Conservation (phyloP, 1,140 invertebrate species). For the Drosophila auraria region DNA sequence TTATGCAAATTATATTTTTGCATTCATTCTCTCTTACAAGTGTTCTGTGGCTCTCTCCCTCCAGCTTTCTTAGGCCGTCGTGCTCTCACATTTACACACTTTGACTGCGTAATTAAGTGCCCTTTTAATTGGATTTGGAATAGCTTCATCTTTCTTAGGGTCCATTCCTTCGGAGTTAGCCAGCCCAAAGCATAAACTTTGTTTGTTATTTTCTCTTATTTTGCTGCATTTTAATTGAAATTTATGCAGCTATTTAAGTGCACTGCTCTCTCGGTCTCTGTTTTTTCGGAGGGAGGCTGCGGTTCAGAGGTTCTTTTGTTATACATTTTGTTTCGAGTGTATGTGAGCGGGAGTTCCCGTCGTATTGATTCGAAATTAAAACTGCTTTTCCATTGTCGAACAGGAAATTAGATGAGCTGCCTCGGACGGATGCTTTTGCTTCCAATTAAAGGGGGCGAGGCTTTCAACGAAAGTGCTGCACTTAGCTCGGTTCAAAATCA, state of each 20-base stretch:
- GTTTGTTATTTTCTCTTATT: slow-evolving; percentile 54
- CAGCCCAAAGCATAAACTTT: slow-evolving; percentile 25
- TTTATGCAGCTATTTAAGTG: slow-evolving; percentile 78
- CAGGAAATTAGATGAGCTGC: slow-evolving; percentile 46
- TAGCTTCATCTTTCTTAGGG: slow-evolving; percentile 35
- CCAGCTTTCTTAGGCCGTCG: not conserved
- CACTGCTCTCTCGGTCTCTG: slow-evolving; percentile 2
- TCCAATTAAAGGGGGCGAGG: slow-evolving; percentile 26
- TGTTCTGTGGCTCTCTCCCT: slow-evolving; percentile 24
- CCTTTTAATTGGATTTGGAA: slow-evolving; percentile 77
- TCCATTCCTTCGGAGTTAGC: slow-evolving; percentile 28
- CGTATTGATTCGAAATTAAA: slow-evolving; percentile 60
- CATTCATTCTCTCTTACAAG: slow-evolving; percentile 46
- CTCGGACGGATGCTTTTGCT: slow-evolving; percentile 33
- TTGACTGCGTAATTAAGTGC: slow-evolving; percentile 74
- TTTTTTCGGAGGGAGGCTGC: slow-evolving; percentile 38
- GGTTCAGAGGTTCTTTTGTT: slow-evolving; percentile 71
- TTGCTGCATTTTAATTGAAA: slow-evolving; percentile 76
- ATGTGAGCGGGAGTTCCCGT: slow-evolving; percentile 26
- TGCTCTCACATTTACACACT: slow-evolving; percentile 21
- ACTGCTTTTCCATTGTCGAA: slow-evolving; percentile 44
- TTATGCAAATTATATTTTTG: slow-evolving; percentile 66
- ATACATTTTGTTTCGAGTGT: slow-evolving; percentile 22
- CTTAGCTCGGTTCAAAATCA: not conserved
- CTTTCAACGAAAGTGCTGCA: slow-evolving; percentile 39